A percentile compares a stretch with the other conserved stretches of the same genome.
phyloP scores from a whole-genome alignment of 2,888 invertebrate genomes.

The Nycteola revayana region DNA sequence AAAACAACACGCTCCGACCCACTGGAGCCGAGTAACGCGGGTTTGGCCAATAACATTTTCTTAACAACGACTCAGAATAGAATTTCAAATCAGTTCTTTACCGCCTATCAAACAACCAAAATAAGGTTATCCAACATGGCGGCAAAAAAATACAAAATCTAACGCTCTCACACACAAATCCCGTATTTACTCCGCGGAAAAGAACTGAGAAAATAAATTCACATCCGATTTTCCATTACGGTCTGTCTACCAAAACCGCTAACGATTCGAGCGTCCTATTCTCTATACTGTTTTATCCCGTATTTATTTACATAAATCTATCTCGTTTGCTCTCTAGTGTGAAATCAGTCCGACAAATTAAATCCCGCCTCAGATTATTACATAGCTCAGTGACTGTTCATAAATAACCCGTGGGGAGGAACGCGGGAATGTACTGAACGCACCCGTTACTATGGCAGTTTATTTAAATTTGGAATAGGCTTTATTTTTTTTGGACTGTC shows the following conservation, averaged over 20 bases:
- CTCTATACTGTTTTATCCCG: conserved; percentile 33
- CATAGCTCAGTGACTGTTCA: conserved; percentile 87
- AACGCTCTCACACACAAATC: conserved; percentile 43
- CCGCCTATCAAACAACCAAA: conserved; percentile 6
- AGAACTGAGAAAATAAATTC: conserved; percentile 42
- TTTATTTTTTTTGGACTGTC: too few species aligned
- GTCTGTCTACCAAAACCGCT: conserved; percentile 60
- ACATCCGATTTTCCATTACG: conserved; percentile 63
- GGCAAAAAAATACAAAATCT: conserved; percentile 24
- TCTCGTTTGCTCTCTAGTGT: conserved; percentile 74
- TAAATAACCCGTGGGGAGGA: conserved; percentile 80
- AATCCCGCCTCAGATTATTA: conserved; percentile 88
- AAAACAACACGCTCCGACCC: too few species aligned
- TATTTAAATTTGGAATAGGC: conserved; percentile 33
- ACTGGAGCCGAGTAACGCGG: too few species aligned
- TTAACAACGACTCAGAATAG: too few species aligned
- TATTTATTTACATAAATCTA: conserved; percentile 10
- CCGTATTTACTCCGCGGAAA: conserved; percentile 46
- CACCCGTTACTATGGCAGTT: conserved; percentile 36
- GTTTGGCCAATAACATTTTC: too few species aligned
- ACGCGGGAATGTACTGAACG: conserved; percentile 45
- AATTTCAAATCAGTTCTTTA: conserved; percentile 2
- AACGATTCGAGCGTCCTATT: conserved; percentile 51
- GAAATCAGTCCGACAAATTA: conserved; percentile 88
- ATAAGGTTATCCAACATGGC: neutral